Evolutionary conservation across 2,113 vertebrate species (phyloP), one percentile per base, ranked within the genome.

Genomic region (Conger conger): DNA sequence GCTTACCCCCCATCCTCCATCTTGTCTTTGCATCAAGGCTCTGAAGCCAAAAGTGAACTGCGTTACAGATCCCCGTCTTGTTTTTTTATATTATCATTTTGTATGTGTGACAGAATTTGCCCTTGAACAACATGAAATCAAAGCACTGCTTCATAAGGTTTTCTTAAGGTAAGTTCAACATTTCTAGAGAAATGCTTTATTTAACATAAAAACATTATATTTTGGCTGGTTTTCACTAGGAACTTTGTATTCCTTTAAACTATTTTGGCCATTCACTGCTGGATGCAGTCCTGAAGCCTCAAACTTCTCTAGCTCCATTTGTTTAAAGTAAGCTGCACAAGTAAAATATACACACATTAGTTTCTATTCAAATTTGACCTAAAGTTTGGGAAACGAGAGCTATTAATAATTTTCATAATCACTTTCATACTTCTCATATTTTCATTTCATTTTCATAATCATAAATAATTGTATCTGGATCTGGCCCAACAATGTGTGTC

Each of bases 401-500:
- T 92, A 90, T 93, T 92, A 91, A 42, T 42, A 50, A 50, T 50
- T 50, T 50, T 50, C 45, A 50, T 50, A 13, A 50, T 50, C 45
- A 50, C 15, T 50, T 4, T 50, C 45, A 13, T 50, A 50, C 45
- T 50, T 50, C 15, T 50, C 40, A 42, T 9, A 42, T 42, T 42
- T 42, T 42, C 40, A 42, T 42, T 42, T 42, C 45, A 50, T 50
- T 50, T 50, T 50, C 45, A 50, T 50, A 50, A 13, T 94, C 94
- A 95, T 95, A 93, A 95, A 95, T 95, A 92, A 95, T 95, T 94
- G 94, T 93, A 92, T 91, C 94, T 93, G 91, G 92, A 94, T 92
- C 88, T 89, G 90, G 91, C 91, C 88, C 91, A 86, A 92, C 89
- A 87, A 94, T 94, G 93, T 95, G 94, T 93, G 95, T 94, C 90